These are phyloP conservation scores for Timema podura DNA, from an alignment of 2,888 invertebrate species.

Conservation along the genomic window DNA sequence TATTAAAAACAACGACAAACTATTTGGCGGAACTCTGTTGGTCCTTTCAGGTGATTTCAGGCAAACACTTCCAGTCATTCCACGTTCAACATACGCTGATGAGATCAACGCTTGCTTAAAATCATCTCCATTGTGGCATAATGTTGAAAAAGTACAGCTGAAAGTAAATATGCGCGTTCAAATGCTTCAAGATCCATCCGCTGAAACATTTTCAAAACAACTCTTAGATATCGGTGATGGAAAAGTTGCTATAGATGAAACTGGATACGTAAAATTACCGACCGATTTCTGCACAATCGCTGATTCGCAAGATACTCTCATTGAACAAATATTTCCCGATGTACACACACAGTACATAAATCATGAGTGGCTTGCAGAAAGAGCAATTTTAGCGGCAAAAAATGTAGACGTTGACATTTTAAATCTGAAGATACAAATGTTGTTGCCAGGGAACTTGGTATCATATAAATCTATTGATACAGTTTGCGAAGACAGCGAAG, in stretches of 20 bases:
- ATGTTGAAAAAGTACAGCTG: background rate
- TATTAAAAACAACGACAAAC: constrained; percentile 1
- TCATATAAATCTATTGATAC: constrained; percentile 5
- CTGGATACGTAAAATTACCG: constrained; percentile 15
- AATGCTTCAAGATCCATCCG: constrained; percentile 9
- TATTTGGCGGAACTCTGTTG: constrained; percentile 13
- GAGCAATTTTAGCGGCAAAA: constrained; percentile 21
- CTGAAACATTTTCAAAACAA: constrained; percentile 16
- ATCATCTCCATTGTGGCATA: constrained; percentile 3
- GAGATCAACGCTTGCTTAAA: constrained; percentile 14
- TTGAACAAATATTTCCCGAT: constrained; percentile 21
- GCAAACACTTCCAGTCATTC: constrained; percentile 21
- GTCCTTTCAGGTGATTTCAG: constrained; percentile 16
- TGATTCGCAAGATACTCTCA: constrained; percentile 20
- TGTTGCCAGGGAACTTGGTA: constrained; percentile 1
- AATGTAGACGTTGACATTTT: constrained; percentile 18
- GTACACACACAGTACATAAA: background rate
- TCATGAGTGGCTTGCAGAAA: constrained; percentile 16
- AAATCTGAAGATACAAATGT: constrained; percentile 21
- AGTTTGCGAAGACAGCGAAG: background rate
- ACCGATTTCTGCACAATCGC: constrained; percentile 16
- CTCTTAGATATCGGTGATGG: constrained; percentile 19
- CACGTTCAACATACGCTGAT: constrained; percentile 13
- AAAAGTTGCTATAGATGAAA: constrained; percentile 17
- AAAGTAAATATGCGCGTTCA: constrained; percentile 12